phyloP scores from a whole-genome alignment of 2,888 invertebrate species.

The Agriopis marginaria region DNA sequence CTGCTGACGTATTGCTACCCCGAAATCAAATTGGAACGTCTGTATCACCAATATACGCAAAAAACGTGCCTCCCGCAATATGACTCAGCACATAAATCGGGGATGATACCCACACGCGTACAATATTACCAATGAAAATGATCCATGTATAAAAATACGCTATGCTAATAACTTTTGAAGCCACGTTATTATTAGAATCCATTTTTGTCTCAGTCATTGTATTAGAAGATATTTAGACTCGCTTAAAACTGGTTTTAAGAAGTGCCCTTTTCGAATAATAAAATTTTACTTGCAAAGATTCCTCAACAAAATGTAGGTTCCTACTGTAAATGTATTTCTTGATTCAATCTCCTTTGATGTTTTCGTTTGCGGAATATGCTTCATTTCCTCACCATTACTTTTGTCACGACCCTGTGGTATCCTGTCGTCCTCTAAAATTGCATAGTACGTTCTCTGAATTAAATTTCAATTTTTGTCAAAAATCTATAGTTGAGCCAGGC shows the following conservation, averaged over 20 bases:
- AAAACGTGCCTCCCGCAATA: constrained; percentile 43
- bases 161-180: constrained; percentile 13
- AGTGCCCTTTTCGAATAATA: constrained; percentile 57
- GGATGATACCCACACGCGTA: constrained; percentile 27
- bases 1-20: constrained; percentile 51
- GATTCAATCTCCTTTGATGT: constrained; percentile 50
- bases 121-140: constrained; percentile 26
- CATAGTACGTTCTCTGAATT: background rate
- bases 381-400: constrained; percentile 34
- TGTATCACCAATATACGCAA: constrained; percentile 44
- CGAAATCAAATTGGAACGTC: constrained; percentile 51
- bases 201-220: constrained; percentile 4
- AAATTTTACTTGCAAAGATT: constrained; percentile 56
- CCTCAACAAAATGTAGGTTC: constrained; percentile 57
- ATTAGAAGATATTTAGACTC: constrained; percentile 7
- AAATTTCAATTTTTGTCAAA: no score
- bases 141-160: constrained; percentile 26
- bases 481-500: no score
- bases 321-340: constrained; percentile 46
- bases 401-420: constrained; percentile 27
- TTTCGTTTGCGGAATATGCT: constrained; percentile 32
- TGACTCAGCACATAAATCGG: constrained; percentile 55
- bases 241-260: constrained; percentile 6
- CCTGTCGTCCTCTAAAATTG: constrained; percentile 6
- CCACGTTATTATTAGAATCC: constrained; percentile 19